A percentile compares a stretch with the other conserved stretches of the same genome.
These are phyloP conservation scores for Phengaris arion DNA, from an alignment of 2,888 invertebrate species.

Conservation along the genomic window DNA sequence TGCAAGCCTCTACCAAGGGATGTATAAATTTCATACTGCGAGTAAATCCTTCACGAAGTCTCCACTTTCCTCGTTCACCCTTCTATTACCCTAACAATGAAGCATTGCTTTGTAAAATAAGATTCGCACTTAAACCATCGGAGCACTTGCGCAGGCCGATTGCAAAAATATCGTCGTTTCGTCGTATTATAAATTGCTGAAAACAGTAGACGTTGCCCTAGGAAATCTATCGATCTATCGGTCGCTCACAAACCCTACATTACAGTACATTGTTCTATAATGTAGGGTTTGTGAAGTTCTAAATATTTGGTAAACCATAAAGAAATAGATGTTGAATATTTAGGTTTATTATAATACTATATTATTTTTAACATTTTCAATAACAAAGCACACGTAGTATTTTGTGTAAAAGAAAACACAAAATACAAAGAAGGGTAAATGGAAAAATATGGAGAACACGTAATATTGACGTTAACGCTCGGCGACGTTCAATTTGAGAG, in stretches of 20 bases:
- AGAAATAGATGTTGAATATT: no score
- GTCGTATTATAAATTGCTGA: no score
- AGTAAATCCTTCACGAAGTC: conserved; percentile 2
- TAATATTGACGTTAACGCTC: conserved; percentile 35
- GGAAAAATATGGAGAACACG: conserved; percentile 8
- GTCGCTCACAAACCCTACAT: no score
- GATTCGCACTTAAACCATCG: background rate
- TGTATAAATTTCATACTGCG: background rate
- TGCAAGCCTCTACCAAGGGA: conserved; percentile 1
- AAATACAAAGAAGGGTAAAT: conserved; percentile 7
- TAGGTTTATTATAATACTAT: no score
- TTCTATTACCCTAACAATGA: background rate
- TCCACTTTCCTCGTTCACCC: background rate
- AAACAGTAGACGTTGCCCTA: no score
- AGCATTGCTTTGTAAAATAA: background rate
- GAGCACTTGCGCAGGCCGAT: no score
- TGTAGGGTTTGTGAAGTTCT: no score
- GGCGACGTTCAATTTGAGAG: conserved; percentile 36
- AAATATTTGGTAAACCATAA: no score
- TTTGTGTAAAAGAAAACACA: conserved; percentile 14
- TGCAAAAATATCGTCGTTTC: no score
- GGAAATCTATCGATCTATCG: no score
- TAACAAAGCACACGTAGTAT: background rate
- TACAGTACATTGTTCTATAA: no score
- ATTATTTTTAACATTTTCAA: background rate